Evolutionary conservation across 37 sponge, comb jelly and placozoan species (phyloP).

Genomic region (Spongilla lacustris): DNA sequence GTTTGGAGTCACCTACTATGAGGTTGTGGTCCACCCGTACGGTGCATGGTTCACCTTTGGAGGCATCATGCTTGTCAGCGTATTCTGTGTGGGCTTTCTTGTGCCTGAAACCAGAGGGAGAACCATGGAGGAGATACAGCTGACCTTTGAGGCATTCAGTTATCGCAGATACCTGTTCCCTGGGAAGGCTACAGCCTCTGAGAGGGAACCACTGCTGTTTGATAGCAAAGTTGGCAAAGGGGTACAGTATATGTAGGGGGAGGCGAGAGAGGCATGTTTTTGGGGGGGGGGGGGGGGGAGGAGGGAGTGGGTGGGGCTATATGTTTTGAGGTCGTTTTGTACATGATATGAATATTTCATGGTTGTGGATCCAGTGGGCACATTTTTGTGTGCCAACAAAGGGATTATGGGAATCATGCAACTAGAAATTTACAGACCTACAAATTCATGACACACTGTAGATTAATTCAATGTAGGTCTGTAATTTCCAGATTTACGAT

Average conservation of each 20-base stretch:
- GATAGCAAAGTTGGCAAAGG: neutral
- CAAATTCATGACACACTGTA: no score
- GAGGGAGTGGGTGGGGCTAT: no score
- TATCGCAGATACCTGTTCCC: neutral
- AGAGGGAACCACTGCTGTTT: neutral
- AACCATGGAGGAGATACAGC: conserved; percentile 84
- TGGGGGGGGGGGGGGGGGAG: no score
- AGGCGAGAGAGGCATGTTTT: neutral
- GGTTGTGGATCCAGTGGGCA: no score
- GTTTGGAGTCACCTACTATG: conserved; percentile 9
- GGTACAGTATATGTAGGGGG: neutral
- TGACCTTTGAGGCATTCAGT: conserved; percentile 24
- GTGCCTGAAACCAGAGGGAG: conserved; percentile 74
- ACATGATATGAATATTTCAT: no score
- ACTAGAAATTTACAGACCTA: no score
- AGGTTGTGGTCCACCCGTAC: conserved; percentile 5
- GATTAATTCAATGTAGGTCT: no score
- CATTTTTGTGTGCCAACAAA: no score
- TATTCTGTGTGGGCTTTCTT: conserved; percentile 54
- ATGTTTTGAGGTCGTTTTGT: no score
- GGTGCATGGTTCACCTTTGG: conserved; percentile 35
- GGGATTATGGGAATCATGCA: no score
- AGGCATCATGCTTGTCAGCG: conserved; percentile 6
- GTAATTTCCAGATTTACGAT: no score
- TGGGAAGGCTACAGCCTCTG: neutral